Evolutionary conservation across 2,113 vertebrate genomes (phyloP), one percentile per base, ranked within the genome.

Genomic region (Noctilio leporinus): DNA sequence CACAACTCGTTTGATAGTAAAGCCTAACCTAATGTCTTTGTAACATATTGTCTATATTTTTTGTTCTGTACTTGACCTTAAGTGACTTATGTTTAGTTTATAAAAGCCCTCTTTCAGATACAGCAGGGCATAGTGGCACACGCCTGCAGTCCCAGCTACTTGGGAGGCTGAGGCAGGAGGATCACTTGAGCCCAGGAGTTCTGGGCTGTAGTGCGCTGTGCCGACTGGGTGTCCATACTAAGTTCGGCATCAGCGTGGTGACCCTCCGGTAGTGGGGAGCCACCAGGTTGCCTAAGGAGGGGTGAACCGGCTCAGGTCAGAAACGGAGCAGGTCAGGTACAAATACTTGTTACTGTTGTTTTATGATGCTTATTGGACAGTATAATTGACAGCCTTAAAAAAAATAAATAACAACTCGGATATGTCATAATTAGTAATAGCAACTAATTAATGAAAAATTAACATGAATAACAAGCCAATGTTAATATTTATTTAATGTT

Each of bases 21-120:
- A 93, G 9, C 35, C 82, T 94, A 33, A 89, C 55, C 35, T 70
- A 47, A n/a, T 89, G 33, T 57, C 38, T 85, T 91, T 57, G 16
- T 69, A 57, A 81, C 17, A 72, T 57, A 24, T 43, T n/a, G 22
- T 82, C 62, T 73, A 7, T 33, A n/a, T n/a, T 80, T 95, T 92
- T 69, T 65, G 70, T 92, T 92, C 80, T 75, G 3, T 95, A 33
- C 51, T 92, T 78, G 9, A 62, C 26, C 15, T 51, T 81, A 49
- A 28, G 24, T 86, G 89, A 75, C 57, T 93, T 92, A 53, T 91
- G 51, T 45, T 93, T 70, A 80, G 62, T 76, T 95, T 93, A 11
- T 78, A 70, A 89, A 89, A 94, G 26, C 4, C 22, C 12, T 10
- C 81, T 89, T 26, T 82, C 62, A 92, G n/a, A n/a, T n/a, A n/a